Evolutionary conservation across 1,140 invertebrate genomes (phyloP), one percentile per base, ranked within the genome.

Genomic region (Drosophila malerkotliana): DNA sequence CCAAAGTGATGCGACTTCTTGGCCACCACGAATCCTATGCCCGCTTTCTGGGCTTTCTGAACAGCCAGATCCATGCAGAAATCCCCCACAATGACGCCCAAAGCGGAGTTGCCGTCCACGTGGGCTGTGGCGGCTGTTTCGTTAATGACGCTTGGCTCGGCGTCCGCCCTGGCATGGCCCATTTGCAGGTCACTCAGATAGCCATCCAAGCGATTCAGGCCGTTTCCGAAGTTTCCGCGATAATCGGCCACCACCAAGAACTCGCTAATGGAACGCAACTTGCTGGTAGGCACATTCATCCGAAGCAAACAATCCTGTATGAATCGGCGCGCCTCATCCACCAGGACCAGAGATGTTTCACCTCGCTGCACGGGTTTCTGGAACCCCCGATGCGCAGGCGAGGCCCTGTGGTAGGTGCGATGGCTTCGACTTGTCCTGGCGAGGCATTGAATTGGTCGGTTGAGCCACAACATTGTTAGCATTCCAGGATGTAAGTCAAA

Each of bases 31-130:
- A 96, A 96, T 32, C 97, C 97, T 47, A 98, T 94, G 3, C 98
- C 97, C 14, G 93, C 93, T 41, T 95, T 92, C 79, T 95, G 94
- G 0, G 97, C 97, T 81, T 98, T 98, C 69, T 95, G 90, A 0
- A 98, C 96, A 0, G 97, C 97, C 39, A 98, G 61, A 41, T 97
- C 93, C 95, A 98, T 98, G 68, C 96, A 96, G 95, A 98, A 83
- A 97, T 96, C 78, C 3, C 66, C 79, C 15, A 82, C 77, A 34
- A 79, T 45, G 9, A 77, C 72, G 34, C 98, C 97, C 4, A 98
- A 91, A 0, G 95, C 94, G 85, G 97, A 96, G 48, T 95, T 94
- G 2, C 97, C 97, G 75, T 98, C 94, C 1, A 98, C 95, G 90
- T 95, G 94, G 0, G 96, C 97, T 1, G 96, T 96, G 1, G 96